phyloP scores from a whole-genome alignment of 2,888 invertebrate species.

The Phaedon cochleariae region DNA sequence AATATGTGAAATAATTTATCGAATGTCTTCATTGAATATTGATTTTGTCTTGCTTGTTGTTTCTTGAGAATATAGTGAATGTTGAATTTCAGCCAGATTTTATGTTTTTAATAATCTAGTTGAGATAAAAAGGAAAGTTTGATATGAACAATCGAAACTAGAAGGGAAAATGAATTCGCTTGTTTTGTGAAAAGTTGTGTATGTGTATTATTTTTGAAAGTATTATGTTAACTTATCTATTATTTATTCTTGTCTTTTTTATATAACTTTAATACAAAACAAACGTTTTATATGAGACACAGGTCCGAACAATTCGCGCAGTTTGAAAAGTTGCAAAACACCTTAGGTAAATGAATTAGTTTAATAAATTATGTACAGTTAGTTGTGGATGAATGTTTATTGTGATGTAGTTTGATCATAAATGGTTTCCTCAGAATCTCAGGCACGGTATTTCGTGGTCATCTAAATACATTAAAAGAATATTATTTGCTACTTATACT shows the following conservation, averaged over 20 bases:
- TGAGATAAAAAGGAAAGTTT: too few species aligned
- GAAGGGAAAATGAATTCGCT: not conserved
- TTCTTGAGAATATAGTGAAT: too few species aligned
- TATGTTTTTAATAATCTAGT: too few species aligned
- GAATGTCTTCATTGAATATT: too few species aligned
- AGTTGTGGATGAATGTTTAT: constrained; percentile 42
- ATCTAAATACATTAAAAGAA: not conserved
- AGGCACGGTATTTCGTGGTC: not conserved
- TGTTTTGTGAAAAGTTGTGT: not conserved
- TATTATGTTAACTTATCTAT: constrained; percentile 12
- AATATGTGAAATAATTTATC: too few species aligned
- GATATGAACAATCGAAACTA: too few species aligned
- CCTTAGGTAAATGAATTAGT: constrained; percentile 36
- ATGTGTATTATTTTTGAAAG: not conserved
- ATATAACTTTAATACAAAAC: constrained; percentile 13
- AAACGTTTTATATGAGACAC: constrained; percentile 12
- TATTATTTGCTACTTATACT: not conserved
- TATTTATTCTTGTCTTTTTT: constrained; percentile 22
- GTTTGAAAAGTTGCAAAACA: constrained; percentile 36
- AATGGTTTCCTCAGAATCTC: constrained; percentile 10
- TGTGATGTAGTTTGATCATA: constrained; percentile 36
- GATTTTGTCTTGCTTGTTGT: too few species aligned
- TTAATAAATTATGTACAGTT: constrained; percentile 43
- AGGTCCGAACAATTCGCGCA: constrained; percentile 38
- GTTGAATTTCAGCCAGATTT: too few species aligned